Evolutionary conservation across 2,797 vertebrate genomes (phyloP), one percentile per base, ranked within the genome.

Genomic region (Galaxias olidus): DNA sequence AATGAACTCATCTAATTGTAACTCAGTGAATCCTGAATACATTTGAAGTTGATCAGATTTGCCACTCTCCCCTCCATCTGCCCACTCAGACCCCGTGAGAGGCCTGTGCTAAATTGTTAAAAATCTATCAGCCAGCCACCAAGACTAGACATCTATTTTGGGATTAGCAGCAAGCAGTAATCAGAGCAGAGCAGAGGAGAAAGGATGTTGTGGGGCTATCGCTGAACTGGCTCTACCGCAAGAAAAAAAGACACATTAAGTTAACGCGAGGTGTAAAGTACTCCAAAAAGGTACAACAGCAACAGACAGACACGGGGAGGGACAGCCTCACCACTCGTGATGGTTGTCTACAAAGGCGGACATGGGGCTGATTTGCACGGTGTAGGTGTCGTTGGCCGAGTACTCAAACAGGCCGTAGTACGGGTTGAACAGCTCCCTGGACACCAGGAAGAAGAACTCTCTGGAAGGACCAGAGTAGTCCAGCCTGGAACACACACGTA

Each of bases 261-360:
- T 30, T 30, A 6, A 30, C 30, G 46, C 52, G 20, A 40, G 12
- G 52, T 54, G 18, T 19, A 14, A 19, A 14, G 51, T 20, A 20
- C n/a, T n/a, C n/a, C 18, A 53, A 10, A 12, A 8, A 30, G 30
- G 30, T 30, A 30, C 30, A 30, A 30, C 30, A 6, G 30, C 30
- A 30, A 30, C 30, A 30, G 30, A 30, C 30, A 30, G 30, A 30
- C 30, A 30, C 6, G 30, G 30, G 30, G 30, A 30, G 30, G 30
- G 30, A 30, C 30, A 47, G 9, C 45, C 90, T 95, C 91, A 99
- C 97, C 97, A 99, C 76, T 99, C 97, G 3, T 99, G 97, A 80
- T 99, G 97, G 93, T 98, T 99, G 89, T 99, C 97, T 56, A 99
- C 97, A 47, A 99, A 99, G 69, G 97, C 97, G 69, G 97, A 99